Evolutionary conservation across 2,888 invertebrate species (phyloP), one percentile per base, ranked within the genome.

Genomic region (Phragmatobia fuliginosa): DNA sequence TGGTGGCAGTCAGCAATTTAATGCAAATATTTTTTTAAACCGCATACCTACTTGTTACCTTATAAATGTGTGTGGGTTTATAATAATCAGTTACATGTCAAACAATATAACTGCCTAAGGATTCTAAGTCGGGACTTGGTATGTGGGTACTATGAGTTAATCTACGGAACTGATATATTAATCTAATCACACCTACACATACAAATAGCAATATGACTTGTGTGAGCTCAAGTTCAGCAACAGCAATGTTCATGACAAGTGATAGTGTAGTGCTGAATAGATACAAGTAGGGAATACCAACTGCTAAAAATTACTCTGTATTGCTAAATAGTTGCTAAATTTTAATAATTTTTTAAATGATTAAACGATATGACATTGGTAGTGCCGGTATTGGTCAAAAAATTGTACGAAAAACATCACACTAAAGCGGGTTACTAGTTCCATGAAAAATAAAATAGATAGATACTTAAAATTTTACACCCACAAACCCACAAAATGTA

Each of bases 31-130:
- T 56, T 56, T 49, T 74, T 56, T 69, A 74, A 67, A 67, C 60
- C 71, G 68, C 69, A 67, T 73, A 65, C 69, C 66, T 73, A 65
- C 71, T 70, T 70, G 72, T 70, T 73, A 73, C 74, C 68, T 77
- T 67, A 70, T 33, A 68, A 63, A 68, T 28, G 31, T 65, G 70
- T 80, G 80, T 82, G 68, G 81, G 81, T 69, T 73, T 67, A 49
- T 70, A 73, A 74, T 76, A 73, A 81, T 74, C 73, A 68, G 31
- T 64, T 67, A 78, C 71, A 71, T 74, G 71, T 70, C 74, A 81
- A 70, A 76, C 70, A 78, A 72, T 74, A 78, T 66, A 72, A 73
- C 59, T 28, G 36, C 59, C 68, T 60, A 56, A 68, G n/a, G 56
- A 61, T 65, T 68, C 67, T 68, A 36, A 61, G 56, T 67, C 38